Conservation (phyloP, 2,113 vertebrate genomes). For the Centropus unirufus region DNA sequence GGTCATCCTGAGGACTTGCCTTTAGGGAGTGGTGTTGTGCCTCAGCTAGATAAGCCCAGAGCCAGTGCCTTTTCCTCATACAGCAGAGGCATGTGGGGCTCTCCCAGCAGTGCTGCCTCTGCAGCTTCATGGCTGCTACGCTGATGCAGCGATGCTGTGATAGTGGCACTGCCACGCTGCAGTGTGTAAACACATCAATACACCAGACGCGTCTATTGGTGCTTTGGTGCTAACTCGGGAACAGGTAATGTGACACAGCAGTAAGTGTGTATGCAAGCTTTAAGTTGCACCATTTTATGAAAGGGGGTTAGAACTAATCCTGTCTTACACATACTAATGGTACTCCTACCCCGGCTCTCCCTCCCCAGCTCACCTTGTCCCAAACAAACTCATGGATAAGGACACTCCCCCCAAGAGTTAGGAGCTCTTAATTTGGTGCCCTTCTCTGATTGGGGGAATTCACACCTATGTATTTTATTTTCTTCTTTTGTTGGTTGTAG, state of each 20-base stretch:
- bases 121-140: accelerated
- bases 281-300: background rate
- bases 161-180: accelerated
- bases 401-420: accelerated
- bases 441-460: background rate
- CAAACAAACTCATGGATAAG: background rate
- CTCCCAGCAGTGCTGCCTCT: background rate
- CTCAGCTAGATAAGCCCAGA: accelerated
- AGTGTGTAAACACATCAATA: background rate
- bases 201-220: accelerated
- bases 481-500: background rate
- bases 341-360: background rate
- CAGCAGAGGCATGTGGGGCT: accelerated
- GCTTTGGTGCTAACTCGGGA: background rate
- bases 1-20: background rate
- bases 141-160: background rate
- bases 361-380: background rate
- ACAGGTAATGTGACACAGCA: background rate
- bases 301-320: background rate
- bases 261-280: background rate
- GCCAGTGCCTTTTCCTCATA: accelerated
- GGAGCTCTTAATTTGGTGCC: background rate
- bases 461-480: background rate
- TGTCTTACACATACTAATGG: background rate
- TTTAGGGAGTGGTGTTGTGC: background rate